Base-by-base conservation (phyloP, 2,113 vertebrate genomes). In the Pterocles gutturalis region DNA sequence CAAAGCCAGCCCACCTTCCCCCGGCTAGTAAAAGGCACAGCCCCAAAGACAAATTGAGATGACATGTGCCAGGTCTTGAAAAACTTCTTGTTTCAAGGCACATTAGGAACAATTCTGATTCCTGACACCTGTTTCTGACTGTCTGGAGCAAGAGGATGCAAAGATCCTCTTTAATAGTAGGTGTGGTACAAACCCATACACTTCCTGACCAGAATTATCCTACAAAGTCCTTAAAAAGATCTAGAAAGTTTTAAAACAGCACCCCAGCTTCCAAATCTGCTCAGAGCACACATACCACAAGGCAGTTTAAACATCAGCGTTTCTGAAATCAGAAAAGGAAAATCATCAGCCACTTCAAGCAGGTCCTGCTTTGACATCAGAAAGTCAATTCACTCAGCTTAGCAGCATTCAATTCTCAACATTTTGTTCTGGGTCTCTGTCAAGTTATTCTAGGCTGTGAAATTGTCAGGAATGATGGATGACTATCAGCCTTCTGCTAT, bases 391-490 rank as follows among this genome's bases (percentile, higher is more conserved):
- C 98, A 98, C 98, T 98, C 98, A 98, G 98, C 97, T 98, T 98
- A 98, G 97, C 98, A 98, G 97, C 97, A 98, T 98, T 99, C 98
- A 98, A 98, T 98, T 98, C 97, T 98, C 96, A 96, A 98, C 96
- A 97, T 97, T 96, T 98, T 98, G 98, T 97, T 96, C 98, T 98
- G 98, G 98, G 98, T 98, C 98, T 98, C 98, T 98, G 98, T 99
- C 99, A 99, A 99, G 98, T 98, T 98, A 98, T 98, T 99, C 98
- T 98, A 98, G 98, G 98, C 98, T 98, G 98, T 98, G 98, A 98
- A 99, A 99, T 99, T 99, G 99, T 99, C 99, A 99, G 98, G 97
- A 98, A 99, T 99, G 99, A 99, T 99, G 98, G 99, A 99, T 99
- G 99, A 99, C 98, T 99, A 99, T 99, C 99, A 99, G 98, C 99